These are phyloP conservation scores for Bruchidius siliquastri DNA, from an alignment of 2,888 invertebrate genomes.

Conservation along the genomic window DNA sequence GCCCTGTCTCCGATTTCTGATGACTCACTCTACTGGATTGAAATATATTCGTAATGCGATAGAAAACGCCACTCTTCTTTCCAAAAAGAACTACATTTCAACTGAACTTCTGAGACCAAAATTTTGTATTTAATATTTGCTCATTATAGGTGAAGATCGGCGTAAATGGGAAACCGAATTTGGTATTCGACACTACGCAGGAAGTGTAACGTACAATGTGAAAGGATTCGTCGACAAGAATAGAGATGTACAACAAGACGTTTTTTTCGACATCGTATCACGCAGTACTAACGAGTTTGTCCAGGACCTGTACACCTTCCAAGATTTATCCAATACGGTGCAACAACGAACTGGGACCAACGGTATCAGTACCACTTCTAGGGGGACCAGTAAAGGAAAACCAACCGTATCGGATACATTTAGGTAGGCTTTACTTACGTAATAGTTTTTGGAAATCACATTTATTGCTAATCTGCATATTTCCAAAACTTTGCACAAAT, in stretches of 20 bases:
- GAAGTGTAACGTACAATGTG: slow-evolving; percentile 75
- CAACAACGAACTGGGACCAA: slow-evolving; percentile 30
- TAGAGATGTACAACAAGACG: slow-evolving; percentile 87
- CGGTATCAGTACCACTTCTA: slow-evolving; percentile 60
- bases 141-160: slow-evolving; percentile 60
- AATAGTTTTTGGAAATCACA: no score
- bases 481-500: no score
- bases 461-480: no score
- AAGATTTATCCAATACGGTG: slow-evolving; percentile 46
- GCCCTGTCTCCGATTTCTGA: no score
- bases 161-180: slow-evolving; percentile 89
- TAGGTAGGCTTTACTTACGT: slow-evolving; percentile 41
- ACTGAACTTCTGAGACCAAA: no score
- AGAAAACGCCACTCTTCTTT: no score
- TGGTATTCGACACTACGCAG: slow-evolving; percentile 85
- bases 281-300: slow-evolving; percentile 79
- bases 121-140: neutral
- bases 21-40: no score
- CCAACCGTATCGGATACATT: slow-evolving; percentile 89
- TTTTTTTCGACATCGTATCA: slow-evolving; percentile 84
- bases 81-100: no score
- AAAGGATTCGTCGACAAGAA: slow-evolving; percentile 90
- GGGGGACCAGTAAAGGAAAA: slow-evolving; percentile 84
- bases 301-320: slow-evolving; percentile 66
- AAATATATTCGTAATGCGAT: no score